Conservation (phyloP, 2,888 invertebrate species). For the Drosophila incognita region DNA sequence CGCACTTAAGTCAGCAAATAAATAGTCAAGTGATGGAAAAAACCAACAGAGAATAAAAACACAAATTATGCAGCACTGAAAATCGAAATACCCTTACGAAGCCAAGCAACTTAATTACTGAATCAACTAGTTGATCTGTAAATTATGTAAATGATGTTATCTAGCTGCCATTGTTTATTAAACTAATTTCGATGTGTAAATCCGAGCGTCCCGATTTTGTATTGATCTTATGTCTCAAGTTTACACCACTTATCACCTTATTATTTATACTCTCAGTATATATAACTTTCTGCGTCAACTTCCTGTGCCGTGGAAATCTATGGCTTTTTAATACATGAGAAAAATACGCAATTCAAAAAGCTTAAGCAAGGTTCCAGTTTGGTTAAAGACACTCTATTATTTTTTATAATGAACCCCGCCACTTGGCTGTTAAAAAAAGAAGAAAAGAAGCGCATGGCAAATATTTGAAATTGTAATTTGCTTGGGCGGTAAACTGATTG, state of each 20-base stretch:
- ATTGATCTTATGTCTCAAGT: neutral
- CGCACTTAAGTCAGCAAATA: slow-evolving; percentile 35
- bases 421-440: slow-evolving; percentile 17
- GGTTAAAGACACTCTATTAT: neutral
- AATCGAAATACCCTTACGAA: slow-evolving; percentile 10
- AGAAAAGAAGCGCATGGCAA: slow-evolving; percentile 17
- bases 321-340: neutral
- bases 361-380: neutral
- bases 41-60: neutral
- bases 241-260: neutral
- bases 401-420: slow-evolving; percentile 13
- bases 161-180: neutral
- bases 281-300: neutral
- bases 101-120: neutral
- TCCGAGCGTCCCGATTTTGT: neutral
- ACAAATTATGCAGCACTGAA: neutral
- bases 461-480: slow-evolving; percentile 59
- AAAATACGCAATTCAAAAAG: neutral
- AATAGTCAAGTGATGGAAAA: slow-evolving; percentile 10
- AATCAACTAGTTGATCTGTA: neutral
- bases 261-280: neutral
- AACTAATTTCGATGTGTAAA: neutral
- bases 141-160: neutral
- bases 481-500: slow-evolving; percentile 48
- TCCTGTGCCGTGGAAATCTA: neutral